Base-by-base conservation (phyloP, 2,113 vertebrate species). In the Solea solea region DNA sequence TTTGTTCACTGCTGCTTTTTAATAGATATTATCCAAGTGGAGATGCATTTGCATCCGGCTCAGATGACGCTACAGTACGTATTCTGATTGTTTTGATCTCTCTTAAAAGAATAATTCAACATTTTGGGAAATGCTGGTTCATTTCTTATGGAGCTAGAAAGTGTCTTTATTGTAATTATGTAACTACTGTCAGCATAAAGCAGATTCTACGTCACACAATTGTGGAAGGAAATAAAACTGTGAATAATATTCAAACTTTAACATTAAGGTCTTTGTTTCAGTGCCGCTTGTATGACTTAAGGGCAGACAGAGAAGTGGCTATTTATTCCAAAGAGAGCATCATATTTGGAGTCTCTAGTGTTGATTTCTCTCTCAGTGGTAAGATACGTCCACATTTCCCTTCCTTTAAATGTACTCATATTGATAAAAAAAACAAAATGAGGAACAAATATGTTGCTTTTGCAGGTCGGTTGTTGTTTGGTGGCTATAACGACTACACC, bases 311-410 rank as follows among this genome's bases (percentile, higher is more conserved):
- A 92, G 98, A 99, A 91, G 98, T 99, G 16, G 97, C 97, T 28
- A 96, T 99, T 90, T 99, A 98, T 87, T 97, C 97, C 86, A 99
- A 99, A 87, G 98, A 99, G 77, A 99, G 98, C 89, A 99, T 99
- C 83, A 98, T 99, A 89, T 99, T 99, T 78, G 98, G 98, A 58
- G 96, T 96, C 2, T 99, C 98, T 72, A 98, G 97, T 25, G 97
- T 99, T 82, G 98, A 99, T 92, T 99, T 99, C 93, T 99, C 98
- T 57, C 96, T 99, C 84, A 99, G 98, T 42, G 98, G 98, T 99
- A 88, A 93, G 94, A 60, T n/a, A 64, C 56, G 0, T 7, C 41
- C 14, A 42, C 6, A 45, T 27, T 68, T 60, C 15, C 15, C 5
- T 9, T 51, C 7, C 8, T 39, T 39, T 3, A 56, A 7, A 40